These are phyloP conservation scores for Chrysodeixis includens DNA, from an alignment of 2,888 invertebrate genomes.

Conservation along the genomic window DNA sequence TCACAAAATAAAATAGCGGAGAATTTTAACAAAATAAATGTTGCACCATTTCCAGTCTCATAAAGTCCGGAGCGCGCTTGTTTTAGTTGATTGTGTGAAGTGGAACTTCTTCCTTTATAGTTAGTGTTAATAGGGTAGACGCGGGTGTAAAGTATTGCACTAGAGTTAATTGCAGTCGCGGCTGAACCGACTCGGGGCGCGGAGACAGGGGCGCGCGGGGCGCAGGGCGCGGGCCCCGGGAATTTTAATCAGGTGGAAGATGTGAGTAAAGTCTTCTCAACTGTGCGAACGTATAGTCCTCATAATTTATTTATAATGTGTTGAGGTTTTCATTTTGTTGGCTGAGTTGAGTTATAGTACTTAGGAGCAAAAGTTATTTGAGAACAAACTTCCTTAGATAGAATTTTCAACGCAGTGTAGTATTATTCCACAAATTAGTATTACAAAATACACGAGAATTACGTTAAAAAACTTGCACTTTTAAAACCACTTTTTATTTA, in stretches of 20 bases:
- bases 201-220: conserved; percentile 18
- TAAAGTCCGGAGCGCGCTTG: conserved; percentile 4
- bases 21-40: neutral
- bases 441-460: no score
- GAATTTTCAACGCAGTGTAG: no score
- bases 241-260: conserved; percentile 42
- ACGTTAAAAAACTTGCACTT: no score
- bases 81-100: conserved; percentile 16
- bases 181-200: neutral
- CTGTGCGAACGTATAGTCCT: conserved; percentile 10
- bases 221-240: no score
- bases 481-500: neutral
- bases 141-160: conserved; percentile 48
- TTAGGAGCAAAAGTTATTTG: neutral
- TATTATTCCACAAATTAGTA: no score
- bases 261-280: conserved; percentile 19
- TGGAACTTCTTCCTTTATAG: conserved; percentile 33
- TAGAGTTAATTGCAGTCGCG: conserved; percentile 47
- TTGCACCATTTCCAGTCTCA: neutral
- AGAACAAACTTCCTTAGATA: no score
- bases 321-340: neutral
- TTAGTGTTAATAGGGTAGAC: conserved; percentile 21
- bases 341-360: neutral
- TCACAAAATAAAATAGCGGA: neutral
- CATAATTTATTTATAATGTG: conserved; percentile 1